Percentiles rank a stretch among this genome's conserved stretches.
phyloP scores from a whole-genome alignment of 2,113 vertebrate species.

The Symphodus melops region DNA sequence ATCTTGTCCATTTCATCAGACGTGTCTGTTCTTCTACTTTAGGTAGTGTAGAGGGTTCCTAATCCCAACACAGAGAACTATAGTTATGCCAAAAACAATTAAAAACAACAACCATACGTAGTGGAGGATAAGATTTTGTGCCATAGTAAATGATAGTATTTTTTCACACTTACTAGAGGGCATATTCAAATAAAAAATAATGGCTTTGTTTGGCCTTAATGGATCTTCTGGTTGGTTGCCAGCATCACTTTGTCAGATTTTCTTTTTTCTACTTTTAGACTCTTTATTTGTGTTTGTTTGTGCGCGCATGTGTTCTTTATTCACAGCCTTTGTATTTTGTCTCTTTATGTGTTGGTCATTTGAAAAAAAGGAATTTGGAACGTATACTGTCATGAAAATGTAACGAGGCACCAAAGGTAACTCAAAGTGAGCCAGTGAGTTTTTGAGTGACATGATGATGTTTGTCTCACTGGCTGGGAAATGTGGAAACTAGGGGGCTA shows the following conservation, averaged over 20 bases:
- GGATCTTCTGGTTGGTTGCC: conserved; percentile 66
- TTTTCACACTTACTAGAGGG: conserved; percentile 54
- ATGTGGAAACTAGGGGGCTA: conserved; percentile 5
- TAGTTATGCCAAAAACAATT: conserved; percentile 77
- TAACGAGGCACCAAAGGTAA: conserved; percentile 42
- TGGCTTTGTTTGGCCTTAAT: conserved; percentile 65
- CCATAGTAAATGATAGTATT: conserved; percentile 80
- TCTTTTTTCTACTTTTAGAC: not conserved
- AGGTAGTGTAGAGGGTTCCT: conserved; percentile 55
- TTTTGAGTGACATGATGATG: not conserved
- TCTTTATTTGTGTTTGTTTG: conserved; percentile 14
- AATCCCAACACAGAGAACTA: conserved; percentile 62
- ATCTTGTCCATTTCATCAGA: conserved; percentile 58
- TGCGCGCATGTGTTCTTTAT: conserved; percentile 33
- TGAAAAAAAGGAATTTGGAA: conserved; percentile 46
- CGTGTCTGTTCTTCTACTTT: conserved; percentile 45
- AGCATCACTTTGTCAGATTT: conserved; percentile 53
- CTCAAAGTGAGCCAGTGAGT: conserved; percentile 14
- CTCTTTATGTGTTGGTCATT: conserved; percentile 41
- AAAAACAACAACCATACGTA: conserved; percentile 62
- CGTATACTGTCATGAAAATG: conserved; percentile 21
- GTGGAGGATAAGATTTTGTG: conserved; percentile 80
- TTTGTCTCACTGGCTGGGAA: conserved; percentile 11
- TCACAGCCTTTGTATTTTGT: conserved; percentile 58
- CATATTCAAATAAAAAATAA: conserved; percentile 32